These are phyloP conservation scores for Eidolon dupreanum DNA, from an alignment of 2,797 vertebrate genomes.

Conservation along the genomic window DNA sequence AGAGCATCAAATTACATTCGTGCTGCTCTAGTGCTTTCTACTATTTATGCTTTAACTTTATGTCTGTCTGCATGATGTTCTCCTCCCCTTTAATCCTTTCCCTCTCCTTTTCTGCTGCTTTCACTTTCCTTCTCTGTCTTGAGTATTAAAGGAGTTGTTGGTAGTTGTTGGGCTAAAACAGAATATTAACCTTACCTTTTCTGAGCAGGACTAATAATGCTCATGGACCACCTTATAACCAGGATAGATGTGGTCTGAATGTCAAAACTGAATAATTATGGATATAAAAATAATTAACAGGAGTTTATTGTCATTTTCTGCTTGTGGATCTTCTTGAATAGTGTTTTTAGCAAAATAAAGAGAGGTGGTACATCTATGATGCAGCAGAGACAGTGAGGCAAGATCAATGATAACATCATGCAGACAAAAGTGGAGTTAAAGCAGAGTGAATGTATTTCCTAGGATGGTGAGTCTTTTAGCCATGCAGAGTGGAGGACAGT, in stretches of 20 bases:
- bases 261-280: background rate
- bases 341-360: background rate
- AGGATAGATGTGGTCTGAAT: background rate
- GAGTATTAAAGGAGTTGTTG: background rate
- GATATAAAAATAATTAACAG: background rate
- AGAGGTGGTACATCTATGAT: background rate
- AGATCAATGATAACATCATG: background rate
- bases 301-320: background rate
- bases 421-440: background rate
- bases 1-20: background rate
- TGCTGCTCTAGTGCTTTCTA: background rate
- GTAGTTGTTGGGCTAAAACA: constrained; percentile 15
- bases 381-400: background rate
- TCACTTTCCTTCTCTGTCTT: background rate
- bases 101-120: background rate
- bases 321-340: background rate
- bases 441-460: background rate
- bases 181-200: background rate
- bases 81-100: background rate
- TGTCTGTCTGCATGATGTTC: background rate
- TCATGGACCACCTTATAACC: background rate
- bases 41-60: background rate
- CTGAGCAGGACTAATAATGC: background rate
- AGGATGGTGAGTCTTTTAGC: background rate
- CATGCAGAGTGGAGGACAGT: background rate